Percentiles rank a stretch among this genome's conserved stretches.
Conservation (phyloP, 2,113 vertebrate species). For the Chiloscyllium plagiosum region DNA sequence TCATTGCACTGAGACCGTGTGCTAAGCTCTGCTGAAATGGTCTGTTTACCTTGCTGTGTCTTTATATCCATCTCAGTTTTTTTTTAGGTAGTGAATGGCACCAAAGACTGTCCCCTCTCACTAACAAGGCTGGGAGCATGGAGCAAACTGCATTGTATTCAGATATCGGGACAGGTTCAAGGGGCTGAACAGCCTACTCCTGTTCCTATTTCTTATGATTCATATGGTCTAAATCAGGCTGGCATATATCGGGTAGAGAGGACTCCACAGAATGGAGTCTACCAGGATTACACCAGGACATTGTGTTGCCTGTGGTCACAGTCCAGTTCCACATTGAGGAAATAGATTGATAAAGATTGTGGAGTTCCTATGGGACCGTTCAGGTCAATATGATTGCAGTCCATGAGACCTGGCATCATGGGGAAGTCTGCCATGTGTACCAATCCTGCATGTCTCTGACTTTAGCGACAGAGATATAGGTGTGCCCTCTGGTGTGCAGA, state of each 20-base stretch:
- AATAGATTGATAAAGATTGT: neutral
- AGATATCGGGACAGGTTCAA: neutral
- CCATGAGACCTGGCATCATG: neutral
- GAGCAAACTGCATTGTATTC: neutral
- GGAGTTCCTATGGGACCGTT: neutral
- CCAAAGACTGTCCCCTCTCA: neutral
- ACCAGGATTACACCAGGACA: neutral
- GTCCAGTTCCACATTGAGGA: neutral
- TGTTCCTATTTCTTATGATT: too few species aligned
- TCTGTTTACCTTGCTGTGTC: neutral
- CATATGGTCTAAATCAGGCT: neutral
- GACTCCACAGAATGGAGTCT: neutral
- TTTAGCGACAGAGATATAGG: neutral
- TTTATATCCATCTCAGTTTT: neutral
- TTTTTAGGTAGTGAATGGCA: neutral
- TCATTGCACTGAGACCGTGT: neutral
- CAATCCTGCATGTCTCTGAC: neutral
- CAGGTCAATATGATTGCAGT: neutral
- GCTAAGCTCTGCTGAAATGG: neutral
- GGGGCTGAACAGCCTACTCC: too few species aligned
- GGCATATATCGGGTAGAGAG: neutral
- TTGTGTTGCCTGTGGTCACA: neutral
- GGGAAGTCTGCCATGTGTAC: neutral
- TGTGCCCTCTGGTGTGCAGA: neutral
- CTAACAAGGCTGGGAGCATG: neutral